Conservation (phyloP, 2,888 invertebrate genomes). For the Drosophila borborema region DNA sequence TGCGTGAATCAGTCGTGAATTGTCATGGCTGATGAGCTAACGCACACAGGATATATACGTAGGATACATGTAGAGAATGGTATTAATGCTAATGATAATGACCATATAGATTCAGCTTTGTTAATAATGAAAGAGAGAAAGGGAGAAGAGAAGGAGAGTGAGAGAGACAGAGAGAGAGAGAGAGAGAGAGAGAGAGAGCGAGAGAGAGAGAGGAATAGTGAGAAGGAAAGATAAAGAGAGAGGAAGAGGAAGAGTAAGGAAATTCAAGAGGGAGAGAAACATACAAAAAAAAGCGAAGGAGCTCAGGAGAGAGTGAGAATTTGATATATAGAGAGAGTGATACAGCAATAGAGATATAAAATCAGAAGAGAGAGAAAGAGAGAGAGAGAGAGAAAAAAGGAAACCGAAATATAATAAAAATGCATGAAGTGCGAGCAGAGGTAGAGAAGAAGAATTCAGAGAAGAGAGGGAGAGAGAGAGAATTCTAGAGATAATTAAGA, state of each 20-base stretch:
- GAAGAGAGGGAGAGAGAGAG: too few species aligned
- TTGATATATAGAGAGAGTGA: neutral
- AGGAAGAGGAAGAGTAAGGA: neutral
- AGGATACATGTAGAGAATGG: constrained; percentile 7
- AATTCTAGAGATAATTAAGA: too few species aligned
- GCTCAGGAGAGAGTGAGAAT: neutral
- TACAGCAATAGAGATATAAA: neutral
- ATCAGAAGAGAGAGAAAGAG: neutral
- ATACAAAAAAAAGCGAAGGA: neutral
- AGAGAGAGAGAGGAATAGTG: neutral
- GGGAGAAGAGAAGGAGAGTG: neutral
- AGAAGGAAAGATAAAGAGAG: neutral
- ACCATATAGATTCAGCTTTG: neutral
- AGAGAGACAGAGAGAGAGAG: neutral
- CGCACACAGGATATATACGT: constrained; percentile 20
- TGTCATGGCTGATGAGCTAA: constrained; percentile 36
- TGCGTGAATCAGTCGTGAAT: constrained; percentile 37
- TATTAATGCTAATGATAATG: constrained; percentile 25
- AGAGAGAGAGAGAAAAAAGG: too few species aligned
- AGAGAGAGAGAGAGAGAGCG: neutral
- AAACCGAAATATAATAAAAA: too few species aligned
- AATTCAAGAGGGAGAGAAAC: neutral
- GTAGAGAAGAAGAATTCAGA: too few species aligned
- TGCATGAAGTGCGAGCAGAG: too few species aligned
- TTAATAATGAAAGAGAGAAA: neutral